Base-by-base conservation (phyloP, 1,140 invertebrate species). In the Zophobas atratus region DNA sequence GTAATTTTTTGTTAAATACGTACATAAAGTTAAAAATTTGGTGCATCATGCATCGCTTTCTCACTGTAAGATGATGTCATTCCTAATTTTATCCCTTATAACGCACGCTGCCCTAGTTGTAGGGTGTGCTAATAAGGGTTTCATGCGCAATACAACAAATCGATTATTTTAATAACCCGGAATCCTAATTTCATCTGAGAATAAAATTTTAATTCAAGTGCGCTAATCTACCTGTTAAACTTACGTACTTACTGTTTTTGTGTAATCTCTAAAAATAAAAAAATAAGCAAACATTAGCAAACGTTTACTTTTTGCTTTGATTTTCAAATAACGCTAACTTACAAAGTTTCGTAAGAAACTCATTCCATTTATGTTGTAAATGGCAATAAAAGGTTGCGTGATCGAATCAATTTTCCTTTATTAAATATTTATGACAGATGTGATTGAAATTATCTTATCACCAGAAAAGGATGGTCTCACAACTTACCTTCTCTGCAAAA, bases 81-180 rank as follows among this genome's bases (percentile, higher is more conserved):
- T 36, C 55, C 71, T 73, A 73, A 73, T 55, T 55, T 73, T 73
- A 73, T 73, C 38, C 34, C 41, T 72, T n/a, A 20, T 20, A 41
- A 35, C 60, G 60, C 33, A 51, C 49, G 20, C 41, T 3, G 60
- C 38, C 60, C 39, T 41, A 41, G 60, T 8, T 5, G 8, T 43
- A 39, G 33, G 60, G 60, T 8, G 60, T 67, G 38, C 41, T 57
- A 41, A 35, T 72, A 72, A 72, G 46, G 56, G 35, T 60, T 75
- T 34, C 71, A 75, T 75, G 72, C 72, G 72, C 72, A 57, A 36
- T 46, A 57, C n/a, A 41, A 34, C 38, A 57, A 75, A 75, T 75
- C 72, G 72, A 75, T 75, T 43, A 48, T 71, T 75, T 67, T 67
- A 67, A 67, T 67, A 20, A 67, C 41, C n/a, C 60, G 32, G 43